Percentiles rank a stretch among this genome's conserved stretches.
Conservation (phyloP, 2,797 vertebrate genomes). For the Aplochiton taeniatus region DNA sequence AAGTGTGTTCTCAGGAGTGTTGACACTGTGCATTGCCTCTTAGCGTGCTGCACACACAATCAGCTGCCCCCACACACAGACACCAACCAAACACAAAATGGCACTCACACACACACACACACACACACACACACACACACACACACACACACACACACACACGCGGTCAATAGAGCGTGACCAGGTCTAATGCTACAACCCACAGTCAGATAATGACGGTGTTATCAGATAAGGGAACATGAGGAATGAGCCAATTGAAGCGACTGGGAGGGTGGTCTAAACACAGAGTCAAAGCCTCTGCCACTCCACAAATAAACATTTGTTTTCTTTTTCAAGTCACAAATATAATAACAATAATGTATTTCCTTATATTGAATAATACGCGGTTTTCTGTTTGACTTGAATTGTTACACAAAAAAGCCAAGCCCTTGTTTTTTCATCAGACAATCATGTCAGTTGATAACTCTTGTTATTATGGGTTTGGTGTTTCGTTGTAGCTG, state of each 20-base stretch:
- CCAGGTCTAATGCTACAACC: slow-evolving; percentile 81
- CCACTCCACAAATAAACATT: slow-evolving; percentile 34
- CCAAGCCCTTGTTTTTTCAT: slow-evolving; percentile 26
- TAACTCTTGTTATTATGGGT: slow-evolving; percentile 39
- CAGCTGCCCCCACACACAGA: slow-evolving; percentile 1
- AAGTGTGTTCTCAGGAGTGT: slow-evolving; percentile 77
- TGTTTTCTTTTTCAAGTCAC: background rate
- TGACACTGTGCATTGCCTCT: slow-evolving; percentile 83
- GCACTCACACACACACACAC: background rate
- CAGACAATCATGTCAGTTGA: slow-evolving; percentile 26
- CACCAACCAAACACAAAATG: background rate
- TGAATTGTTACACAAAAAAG: slow-evolving; percentile 19
- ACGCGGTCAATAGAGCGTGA: slow-evolving; percentile 72
- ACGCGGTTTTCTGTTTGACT: slow-evolving; percentile 5
- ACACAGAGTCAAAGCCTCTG: slow-evolving; percentile 27
- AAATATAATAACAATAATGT: background rate
- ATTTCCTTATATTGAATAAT: too few species aligned
- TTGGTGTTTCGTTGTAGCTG: slow-evolving; percentile 52
- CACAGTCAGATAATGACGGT: slow-evolving; percentile 81
- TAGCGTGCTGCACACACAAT: slow-evolving; percentile 60
- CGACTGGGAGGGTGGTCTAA: slow-evolving; percentile 83
- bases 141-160: slow-evolving; percentile 46
- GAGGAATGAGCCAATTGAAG: slow-evolving; percentile 84
- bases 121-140: slow-evolving; percentile 64
- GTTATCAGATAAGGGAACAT: slow-evolving; percentile 88